Evolutionary conservation across 2,888 invertebrate genomes (phyloP).

Genomic region (Drosophila mercatorum): DNA sequence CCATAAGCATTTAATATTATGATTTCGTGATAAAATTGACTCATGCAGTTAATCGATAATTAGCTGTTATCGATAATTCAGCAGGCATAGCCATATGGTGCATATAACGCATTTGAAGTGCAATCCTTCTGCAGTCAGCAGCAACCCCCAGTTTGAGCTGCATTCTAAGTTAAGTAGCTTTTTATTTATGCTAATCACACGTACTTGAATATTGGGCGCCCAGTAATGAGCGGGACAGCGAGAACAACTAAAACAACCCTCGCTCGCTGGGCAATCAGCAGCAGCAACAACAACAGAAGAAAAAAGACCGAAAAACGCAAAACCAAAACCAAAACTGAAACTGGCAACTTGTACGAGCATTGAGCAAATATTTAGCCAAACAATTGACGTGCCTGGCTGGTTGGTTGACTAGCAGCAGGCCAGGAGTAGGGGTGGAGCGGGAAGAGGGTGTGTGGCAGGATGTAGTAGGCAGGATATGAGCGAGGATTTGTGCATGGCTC

Average conservation of each 20-base stretch:
- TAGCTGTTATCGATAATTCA: background rate
- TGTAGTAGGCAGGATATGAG: conserved; percentile 66
- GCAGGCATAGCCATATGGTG: background rate
- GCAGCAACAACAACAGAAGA: conserved; percentile 1
- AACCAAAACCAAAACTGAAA: conserved; percentile 56
- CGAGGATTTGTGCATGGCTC: conserved; percentile 70
- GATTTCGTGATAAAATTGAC: background rate
- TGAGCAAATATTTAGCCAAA: conserved; percentile 75
- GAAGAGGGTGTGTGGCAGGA: background rate
- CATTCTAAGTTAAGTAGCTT: conserved; percentile 5
- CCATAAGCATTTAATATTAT: background rate
- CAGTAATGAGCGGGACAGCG: conserved; percentile 34
- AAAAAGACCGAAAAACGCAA: conserved; percentile 4
- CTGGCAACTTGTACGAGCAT: conserved; percentile 76
- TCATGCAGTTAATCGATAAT: background rate
- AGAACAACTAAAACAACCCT: conserved; percentile 42
- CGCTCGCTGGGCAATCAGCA: conserved; percentile 40
- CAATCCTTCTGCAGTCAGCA: background rate
- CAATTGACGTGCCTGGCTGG: conserved; percentile 75
- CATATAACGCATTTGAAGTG: background rate
- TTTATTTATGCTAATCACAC: conserved; percentile 48
- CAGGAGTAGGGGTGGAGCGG: background rate
- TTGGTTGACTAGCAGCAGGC: conserved; percentile 22
- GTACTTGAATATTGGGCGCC: conserved; percentile 10
- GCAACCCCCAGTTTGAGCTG: background rate